A percentile compares a stretch with the other conserved stretches of the same genome.
phyloP scores from a whole-genome alignment of 2,113 vertebrate genomes.

The Fulica atra region DNA sequence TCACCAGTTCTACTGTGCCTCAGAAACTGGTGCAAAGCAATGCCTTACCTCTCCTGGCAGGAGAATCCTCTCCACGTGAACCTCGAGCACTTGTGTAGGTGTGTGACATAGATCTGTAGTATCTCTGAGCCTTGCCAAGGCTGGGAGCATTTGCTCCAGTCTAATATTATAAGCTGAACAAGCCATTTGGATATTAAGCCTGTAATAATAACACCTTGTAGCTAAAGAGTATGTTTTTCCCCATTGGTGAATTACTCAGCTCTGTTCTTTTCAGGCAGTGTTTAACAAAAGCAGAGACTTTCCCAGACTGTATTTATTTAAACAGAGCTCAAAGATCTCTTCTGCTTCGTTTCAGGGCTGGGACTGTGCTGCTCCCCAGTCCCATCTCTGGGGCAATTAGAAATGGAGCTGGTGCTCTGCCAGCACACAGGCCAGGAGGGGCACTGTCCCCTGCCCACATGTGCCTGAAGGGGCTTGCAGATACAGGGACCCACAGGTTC shows the following conservation, averaged over 20 bases:
- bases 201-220: conserved; percentile 55
- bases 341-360: background rate
- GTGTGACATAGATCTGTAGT: background rate
- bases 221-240: conserved; percentile 7
- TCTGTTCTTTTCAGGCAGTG: conserved; percentile 24
- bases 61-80: background rate
- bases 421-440: background rate
- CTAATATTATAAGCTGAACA: background rate
- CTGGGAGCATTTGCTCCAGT: background rate
- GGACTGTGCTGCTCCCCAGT: background rate
- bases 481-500: background rate
- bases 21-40: background rate
- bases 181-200: conserved; percentile 47
- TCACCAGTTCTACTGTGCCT: background rate
- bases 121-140: background rate
- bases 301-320: conserved; percentile 45
- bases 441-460: background rate
- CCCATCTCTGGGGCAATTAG: background rate
- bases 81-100: background rate
- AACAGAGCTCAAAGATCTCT: background rate
- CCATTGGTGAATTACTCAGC: conserved; percentile 35
- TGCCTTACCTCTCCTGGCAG: background rate
- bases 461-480: background rate
- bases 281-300: conserved; percentile 50
- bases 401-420: background rate